Conservation (phyloP, 2,888 invertebrate genomes). For the Melikaiella ostensackeni region DNA sequence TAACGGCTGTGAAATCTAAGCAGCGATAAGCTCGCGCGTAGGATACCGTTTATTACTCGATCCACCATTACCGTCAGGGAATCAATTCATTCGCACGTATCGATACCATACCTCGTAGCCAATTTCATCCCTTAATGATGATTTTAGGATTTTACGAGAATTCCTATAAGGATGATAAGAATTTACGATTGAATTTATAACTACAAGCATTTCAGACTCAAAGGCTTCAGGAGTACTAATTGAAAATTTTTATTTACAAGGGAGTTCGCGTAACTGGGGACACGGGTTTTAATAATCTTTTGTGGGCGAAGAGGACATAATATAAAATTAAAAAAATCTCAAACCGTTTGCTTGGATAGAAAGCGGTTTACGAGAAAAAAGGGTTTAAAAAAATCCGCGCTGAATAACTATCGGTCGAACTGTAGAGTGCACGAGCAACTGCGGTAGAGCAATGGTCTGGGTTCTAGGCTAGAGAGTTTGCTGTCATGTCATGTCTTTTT, state of each 20-base stretch:
- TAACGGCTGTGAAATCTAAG: slow-evolving; percentile 66
- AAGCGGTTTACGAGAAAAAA: too few species aligned
- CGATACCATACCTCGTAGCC: background rate
- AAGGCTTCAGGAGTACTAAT: background rate
- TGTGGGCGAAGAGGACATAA: too few species aligned
- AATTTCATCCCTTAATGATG: slow-evolving; percentile 16
- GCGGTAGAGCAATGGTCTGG: too few species aligned
- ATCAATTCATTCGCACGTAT: slow-evolving; percentile 54
- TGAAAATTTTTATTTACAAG: background rate
- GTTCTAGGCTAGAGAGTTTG: too few species aligned
- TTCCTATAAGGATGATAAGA: slow-evolving; percentile 7
- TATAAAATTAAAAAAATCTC: too few species aligned
- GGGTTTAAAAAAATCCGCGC: too few species aligned
- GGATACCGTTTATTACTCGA: slow-evolving; percentile 55
- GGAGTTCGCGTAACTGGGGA: too few species aligned
- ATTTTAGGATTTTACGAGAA: slow-evolving; percentile 29
- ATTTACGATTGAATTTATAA: slow-evolving; percentile 12
- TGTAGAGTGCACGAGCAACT: too few species aligned
- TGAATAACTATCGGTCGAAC: too few species aligned
- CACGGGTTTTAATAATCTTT: too few species aligned
- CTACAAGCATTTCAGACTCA: background rate
- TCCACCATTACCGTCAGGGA: slow-evolving; percentile 52
- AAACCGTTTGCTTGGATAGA: too few species aligned
- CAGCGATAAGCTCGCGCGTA: slow-evolving; percentile 62
- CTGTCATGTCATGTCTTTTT: too few species aligned